These are phyloP conservation scores for Isotomurus palustris DNA, from an alignment of 2,888 invertebrate species.

Conservation along the genomic window DNA sequence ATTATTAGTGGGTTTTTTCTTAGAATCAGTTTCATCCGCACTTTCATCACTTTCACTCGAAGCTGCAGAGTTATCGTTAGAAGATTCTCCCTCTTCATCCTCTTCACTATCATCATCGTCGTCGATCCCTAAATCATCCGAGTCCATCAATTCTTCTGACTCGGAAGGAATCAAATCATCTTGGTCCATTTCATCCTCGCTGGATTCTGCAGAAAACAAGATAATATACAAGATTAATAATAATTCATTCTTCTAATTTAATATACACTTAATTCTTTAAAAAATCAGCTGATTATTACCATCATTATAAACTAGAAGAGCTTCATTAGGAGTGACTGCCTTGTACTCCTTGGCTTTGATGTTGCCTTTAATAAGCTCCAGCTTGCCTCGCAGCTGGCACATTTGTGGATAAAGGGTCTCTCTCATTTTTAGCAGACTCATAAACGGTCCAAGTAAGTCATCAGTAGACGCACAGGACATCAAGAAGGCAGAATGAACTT, in stretches of 20 bases:
- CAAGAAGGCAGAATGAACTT: conserved; percentile 60
- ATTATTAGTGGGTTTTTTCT: background rate
- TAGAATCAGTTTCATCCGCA: background rate
- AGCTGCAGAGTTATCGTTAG: conserved; percentile 18
- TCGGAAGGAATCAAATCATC: conserved; percentile 47
- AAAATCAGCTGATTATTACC: conserved; percentile 41
- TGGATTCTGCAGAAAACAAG: conserved; percentile 40
- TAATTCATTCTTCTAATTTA: background rate
- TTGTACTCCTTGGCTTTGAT: conserved; percentile 52
- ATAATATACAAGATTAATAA: background rate
- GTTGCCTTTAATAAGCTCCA: conserved; percentile 59
- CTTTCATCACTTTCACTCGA: conserved; percentile 6
- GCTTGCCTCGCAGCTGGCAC: conserved; percentile 58
- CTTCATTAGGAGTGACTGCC: conserved; percentile 51
- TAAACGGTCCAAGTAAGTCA: conserved; percentile 56
- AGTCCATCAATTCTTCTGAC: conserved; percentile 43
- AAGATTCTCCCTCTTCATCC: conserved; percentile 17
- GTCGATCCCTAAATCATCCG: conserved; percentile 47
- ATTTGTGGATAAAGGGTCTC: conserved; percentile 55
- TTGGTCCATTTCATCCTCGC: conserved; percentile 48
- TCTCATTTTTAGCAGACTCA: conserved; percentile 58
- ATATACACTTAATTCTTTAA: conserved; percentile 6
- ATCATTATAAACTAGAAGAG: conserved; percentile 58
- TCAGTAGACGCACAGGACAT: conserved; percentile 60
- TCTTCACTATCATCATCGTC: conserved; percentile 47